Percentiles rank a stretch among this genome's conserved stretches.
phyloP scores from a whole-genome alignment of 2,113 vertebrate species.

The Gopherus evgoodei region DNA sequence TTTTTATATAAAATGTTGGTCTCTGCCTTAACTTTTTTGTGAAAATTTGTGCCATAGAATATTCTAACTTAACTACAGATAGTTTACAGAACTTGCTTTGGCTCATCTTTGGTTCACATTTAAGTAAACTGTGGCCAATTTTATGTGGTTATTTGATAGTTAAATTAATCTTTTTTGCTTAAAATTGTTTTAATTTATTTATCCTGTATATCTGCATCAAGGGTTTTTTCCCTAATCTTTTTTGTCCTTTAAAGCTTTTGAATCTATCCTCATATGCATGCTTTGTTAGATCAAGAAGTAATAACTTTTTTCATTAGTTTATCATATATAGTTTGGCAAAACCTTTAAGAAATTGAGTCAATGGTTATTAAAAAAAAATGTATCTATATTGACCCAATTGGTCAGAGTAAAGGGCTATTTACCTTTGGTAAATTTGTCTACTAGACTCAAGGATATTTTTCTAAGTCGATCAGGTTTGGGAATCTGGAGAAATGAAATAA shows the following conservation, averaged over 20 bases:
- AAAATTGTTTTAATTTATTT: neutral
- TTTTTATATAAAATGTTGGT: slow-evolving; percentile 73
- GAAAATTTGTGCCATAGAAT: slow-evolving; percentile 63
- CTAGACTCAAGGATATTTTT: slow-evolving; percentile 74
- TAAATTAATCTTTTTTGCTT: slow-evolving; percentile 20
- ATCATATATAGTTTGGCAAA: slow-evolving; percentile 58
- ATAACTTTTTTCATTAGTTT: slow-evolving; percentile 50
- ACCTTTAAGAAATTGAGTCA: slow-evolving; percentile 14
- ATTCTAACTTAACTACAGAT: slow-evolving; percentile 58
- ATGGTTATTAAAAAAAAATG: slow-evolving; percentile 60
- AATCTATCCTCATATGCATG: slow-evolving; percentile 43
- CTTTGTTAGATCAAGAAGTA: slow-evolving; percentile 38
- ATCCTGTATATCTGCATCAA: neutral
- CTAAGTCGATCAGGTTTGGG: slow-evolving; percentile 70
- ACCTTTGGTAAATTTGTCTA: slow-evolving; percentile 64
- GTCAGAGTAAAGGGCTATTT: slow-evolving; percentile 67
- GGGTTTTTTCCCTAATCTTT: neutral
- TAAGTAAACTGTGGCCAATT: neutral
- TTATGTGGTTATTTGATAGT: neutral
- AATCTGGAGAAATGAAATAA: slow-evolving; percentile 74
- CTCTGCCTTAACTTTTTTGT: slow-evolving; percentile 67
- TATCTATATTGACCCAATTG: slow-evolving; percentile 42
- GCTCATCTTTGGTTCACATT: slow-evolving; percentile 20
- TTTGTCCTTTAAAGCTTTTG: neutral
- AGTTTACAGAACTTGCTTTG: slow-evolving; percentile 48